Evolutionary conservation across 2,797 vertebrate species (phyloP).

Genomic region (Astyanax mexicanus): DNA sequence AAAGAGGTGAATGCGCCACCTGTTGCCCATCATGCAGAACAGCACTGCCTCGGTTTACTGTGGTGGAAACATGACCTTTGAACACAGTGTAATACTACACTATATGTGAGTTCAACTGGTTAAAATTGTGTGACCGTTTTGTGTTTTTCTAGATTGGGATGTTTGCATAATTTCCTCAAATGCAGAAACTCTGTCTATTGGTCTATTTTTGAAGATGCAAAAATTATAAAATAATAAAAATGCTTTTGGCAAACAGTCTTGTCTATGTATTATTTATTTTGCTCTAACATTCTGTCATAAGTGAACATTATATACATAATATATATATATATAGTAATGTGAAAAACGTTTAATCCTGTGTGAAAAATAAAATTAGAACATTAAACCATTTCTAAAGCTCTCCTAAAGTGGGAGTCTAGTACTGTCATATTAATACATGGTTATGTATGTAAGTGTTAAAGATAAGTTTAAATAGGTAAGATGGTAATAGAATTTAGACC

Average conservation of each 20-base stretch:
- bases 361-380: too few relatives aligned
- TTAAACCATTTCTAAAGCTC: too few relatives aligned
- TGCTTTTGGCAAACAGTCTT: neutral
- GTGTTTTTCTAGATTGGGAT: slow-evolving; percentile 10
- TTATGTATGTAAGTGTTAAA: too few relatives aligned
- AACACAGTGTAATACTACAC: slow-evolving; percentile 8
- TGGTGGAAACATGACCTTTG: neutral
- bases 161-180: slow-evolving; percentile 12
- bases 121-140: slow-evolving; percentile 3
- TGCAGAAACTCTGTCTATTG: neutral
- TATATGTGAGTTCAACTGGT: slow-evolving; percentile 17
- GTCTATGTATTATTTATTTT: too few relatives aligned
- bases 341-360: too few relatives aligned
- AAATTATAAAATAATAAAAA: neutral
- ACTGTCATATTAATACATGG: too few relatives aligned
- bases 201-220: slow-evolving; percentile 33
- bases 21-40: neutral
- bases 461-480: too few relatives aligned
- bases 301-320: too few relatives aligned
- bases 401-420: too few relatives aligned
- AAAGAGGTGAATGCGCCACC: neutral
- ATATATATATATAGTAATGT: too few relatives aligned
- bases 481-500: too few relatives aligned
- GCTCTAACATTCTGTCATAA: too few relatives aligned
- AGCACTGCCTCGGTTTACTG: neutral